Evolutionary conservation across 2,797 vertebrate species (phyloP).

Genomic region (Argyrosomus regius): DNA sequence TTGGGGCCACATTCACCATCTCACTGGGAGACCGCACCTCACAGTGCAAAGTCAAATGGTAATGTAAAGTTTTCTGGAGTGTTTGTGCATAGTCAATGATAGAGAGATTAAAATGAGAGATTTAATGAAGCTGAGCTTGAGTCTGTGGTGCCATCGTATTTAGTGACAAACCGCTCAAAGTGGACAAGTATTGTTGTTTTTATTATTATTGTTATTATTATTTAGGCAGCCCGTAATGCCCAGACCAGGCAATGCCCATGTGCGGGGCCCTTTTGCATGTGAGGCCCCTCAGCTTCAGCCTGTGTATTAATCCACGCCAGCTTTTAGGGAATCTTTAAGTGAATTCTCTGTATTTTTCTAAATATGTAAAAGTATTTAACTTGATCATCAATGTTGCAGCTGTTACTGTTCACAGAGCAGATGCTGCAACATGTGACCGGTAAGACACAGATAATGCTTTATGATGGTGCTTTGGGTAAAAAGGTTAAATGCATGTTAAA

Average conservation of each 20-base stretch:
- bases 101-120: neutral
- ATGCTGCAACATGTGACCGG: conserved; percentile 19
- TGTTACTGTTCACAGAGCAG: neutral
- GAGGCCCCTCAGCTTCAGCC: too few relatives aligned
- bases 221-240: too few relatives aligned
- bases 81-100: neutral
- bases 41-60: conserved; percentile 77
- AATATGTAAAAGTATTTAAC: neutral
- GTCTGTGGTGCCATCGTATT: too few relatives aligned
- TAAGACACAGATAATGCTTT: neutral
- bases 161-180: too few relatives aligned
- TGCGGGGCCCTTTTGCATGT: too few relatives aligned
- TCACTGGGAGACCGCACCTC: conserved; percentile 37
- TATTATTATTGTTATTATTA: too few relatives aligned
- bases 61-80: conserved; percentile 5
- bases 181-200: too few relatives aligned
- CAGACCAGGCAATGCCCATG: too few relatives aligned
- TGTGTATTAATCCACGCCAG: too few relatives aligned
- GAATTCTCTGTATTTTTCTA: neutral
- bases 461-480: neutral
- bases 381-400: neutral
- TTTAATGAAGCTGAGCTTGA: neutral
- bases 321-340: neutral
- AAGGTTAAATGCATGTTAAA: conserved; percentile 16
- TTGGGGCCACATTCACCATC: conserved; percentile 52